These are phyloP conservation scores for Chamaedrilus cognettii DNA, from an alignment of 2,888 invertebrate species.

Conservation along the genomic window DNA sequence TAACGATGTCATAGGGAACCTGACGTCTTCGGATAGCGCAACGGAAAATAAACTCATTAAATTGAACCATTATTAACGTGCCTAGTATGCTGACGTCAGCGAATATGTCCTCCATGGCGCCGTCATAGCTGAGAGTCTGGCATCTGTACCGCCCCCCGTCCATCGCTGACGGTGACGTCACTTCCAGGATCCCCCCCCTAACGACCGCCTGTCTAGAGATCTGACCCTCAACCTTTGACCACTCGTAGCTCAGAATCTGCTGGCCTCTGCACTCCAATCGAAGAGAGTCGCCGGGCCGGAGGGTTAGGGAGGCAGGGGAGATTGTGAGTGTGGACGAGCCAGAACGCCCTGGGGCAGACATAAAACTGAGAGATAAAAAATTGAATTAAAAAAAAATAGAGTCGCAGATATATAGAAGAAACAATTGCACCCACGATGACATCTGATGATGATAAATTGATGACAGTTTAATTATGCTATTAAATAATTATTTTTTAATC, in stretches of 20 bases:
- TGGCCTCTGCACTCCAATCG: conserved; percentile 68
- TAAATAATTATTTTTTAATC: too few relatives aligned
- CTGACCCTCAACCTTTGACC: conserved; percentile 9
- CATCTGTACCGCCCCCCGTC: conserved; percentile 22
- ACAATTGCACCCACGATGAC: too few relatives aligned
- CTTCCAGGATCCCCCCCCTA: conserved; percentile 11
- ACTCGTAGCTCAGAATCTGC: neutral
- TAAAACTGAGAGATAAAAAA: neutral
- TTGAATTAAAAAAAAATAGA: too few relatives aligned
- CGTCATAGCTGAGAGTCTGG: conserved; percentile 66
- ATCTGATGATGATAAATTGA: too few relatives aligned
- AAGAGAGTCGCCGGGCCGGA: conserved; percentile 75
- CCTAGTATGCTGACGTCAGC: conserved; percentile 85
- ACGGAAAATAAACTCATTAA: too few relatives aligned
- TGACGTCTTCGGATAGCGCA: too few relatives aligned
- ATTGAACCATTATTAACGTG: too few relatives aligned
- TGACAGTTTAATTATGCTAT: too few relatives aligned
- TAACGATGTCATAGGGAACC: too few relatives aligned
- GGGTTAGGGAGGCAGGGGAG: conserved; percentile 71
- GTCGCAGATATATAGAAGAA: too few relatives aligned
- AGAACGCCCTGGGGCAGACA: neutral
- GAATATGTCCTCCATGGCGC: conserved; percentile 73
- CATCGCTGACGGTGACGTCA: conserved; percentile 1
- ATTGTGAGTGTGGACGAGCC: neutral
- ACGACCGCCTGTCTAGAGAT: conserved; percentile 4